Evolutionary conservation across 2,797 vertebrate genomes (phyloP).

Genomic region (Pogoniulus pusillus): DNA sequence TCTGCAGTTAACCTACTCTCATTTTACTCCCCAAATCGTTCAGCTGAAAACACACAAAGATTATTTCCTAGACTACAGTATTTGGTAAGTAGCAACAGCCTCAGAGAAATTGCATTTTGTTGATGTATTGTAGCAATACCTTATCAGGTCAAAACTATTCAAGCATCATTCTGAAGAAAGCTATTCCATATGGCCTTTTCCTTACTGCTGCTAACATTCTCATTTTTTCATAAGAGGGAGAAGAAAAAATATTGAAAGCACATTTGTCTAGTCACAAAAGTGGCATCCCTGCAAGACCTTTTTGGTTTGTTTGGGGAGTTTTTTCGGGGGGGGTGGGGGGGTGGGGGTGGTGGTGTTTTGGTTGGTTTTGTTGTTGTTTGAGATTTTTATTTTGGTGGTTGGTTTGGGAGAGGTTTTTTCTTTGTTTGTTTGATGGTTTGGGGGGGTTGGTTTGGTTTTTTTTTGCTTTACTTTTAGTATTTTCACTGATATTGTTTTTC

Average conservation of each 20-base stretch:
- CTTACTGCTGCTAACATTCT: background rate
- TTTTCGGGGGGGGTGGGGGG: too few relatives aligned
- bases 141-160: background rate
- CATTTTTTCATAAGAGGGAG: background rate
- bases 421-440: background rate
- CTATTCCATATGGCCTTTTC: background rate
- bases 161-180: background rate
- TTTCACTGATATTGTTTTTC: background rate
- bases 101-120: constrained; percentile 13
- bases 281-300: background rate
- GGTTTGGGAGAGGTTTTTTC: too few relatives aligned
- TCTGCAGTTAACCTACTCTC: background rate
- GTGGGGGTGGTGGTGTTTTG: too few relatives aligned
- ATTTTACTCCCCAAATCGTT: background rate
- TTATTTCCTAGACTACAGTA: background rate
- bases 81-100: background rate
- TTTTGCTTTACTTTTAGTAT: background rate
- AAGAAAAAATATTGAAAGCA: background rate
- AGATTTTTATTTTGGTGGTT: too few relatives aligned
- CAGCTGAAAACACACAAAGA: background rate
- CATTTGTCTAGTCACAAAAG: background rate
- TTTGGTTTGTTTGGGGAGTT: background rate
- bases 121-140: constrained; percentile 5
- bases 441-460: too few relatives aligned
- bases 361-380: too few relatives aligned